Percentiles rank a stretch among this genome's conserved stretches.
Conservation (phyloP, 2,113 vertebrate species). For the Megaceryle torquata region DNA sequence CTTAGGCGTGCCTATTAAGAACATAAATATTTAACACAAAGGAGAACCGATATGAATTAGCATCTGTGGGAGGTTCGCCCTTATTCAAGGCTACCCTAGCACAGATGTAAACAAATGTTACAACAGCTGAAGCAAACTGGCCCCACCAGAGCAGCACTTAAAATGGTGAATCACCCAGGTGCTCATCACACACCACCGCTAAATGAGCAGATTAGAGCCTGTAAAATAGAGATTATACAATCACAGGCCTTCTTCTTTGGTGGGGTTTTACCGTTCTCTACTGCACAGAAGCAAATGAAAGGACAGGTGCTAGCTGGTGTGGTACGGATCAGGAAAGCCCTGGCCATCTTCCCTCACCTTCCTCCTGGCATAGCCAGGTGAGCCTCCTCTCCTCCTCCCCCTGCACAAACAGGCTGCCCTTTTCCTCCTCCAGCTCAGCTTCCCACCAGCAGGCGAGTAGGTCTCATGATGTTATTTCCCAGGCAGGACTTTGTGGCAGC, state of each 20-base stretch:
- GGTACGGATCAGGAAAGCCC: background rate
- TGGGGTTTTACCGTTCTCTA: background rate
- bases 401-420: background rate
- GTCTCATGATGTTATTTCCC: background rate
- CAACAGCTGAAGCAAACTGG: background rate
- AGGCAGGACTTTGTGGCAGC: background rate
- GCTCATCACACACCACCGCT: background rate
- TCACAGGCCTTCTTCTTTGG: background rate
- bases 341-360: background rate
- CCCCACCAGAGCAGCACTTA: background rate
- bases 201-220: background rate
- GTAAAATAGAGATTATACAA: background rate
- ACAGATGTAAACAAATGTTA: background rate
- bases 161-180: background rate
- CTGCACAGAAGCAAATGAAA: background rate
- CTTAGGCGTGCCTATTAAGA: constrained; percentile 31
- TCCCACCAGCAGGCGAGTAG: rapidly evolving
- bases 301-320: rapidly evolving
- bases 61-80: background rate
- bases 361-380: background rate
- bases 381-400: background rate
- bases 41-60: constrained; percentile 34
- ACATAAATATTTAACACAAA: constrained; percentile 31
- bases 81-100: background rate
- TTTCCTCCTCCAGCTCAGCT: background rate